Evolutionary conservation across 2,888 invertebrate species (phyloP).

Genomic region (Pycnomerus fuliginosus): DNA sequence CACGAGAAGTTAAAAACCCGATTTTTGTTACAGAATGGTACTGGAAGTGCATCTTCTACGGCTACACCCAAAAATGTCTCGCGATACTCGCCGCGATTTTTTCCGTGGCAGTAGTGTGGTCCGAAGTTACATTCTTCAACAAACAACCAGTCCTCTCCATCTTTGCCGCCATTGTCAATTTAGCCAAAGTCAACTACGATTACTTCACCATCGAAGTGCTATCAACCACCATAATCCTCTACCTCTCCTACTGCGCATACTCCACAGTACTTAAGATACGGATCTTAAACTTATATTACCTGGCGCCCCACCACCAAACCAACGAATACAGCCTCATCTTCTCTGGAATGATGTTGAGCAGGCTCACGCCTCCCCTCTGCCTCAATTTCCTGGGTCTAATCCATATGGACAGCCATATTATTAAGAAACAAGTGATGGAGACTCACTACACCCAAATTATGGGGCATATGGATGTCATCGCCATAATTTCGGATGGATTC

Average conservation of each 20-base stretch:
- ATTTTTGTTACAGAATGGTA: constrained; percentile 80
- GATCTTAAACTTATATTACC: constrained; percentile 93
- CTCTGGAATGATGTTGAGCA: constrained; percentile 96
- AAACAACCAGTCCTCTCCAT: constrained; percentile 89
- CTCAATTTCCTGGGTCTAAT: constrained; percentile 96
- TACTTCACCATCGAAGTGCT: constrained; percentile 94
- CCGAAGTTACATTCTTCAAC: constrained; percentile 97
- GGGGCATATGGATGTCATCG: constrained; percentile 99
- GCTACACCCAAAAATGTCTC: constrained; percentile 72
- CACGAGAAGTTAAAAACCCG: not conserved
- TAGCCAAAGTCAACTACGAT: constrained; percentile 79
- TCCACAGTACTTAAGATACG: constrained; percentile 96
- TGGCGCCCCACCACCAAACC: constrained; percentile 97
- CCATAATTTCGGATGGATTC: constrained; percentile 95
- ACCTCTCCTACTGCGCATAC: constrained; percentile 96
- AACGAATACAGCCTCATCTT: constrained; percentile 98
- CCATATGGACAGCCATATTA: constrained; percentile 96
- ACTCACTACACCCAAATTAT: constrained; percentile 97
- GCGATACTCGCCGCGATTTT: constrained; percentile 74
- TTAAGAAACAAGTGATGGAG: constrained; percentile 75
- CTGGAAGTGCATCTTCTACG: constrained; percentile 85
- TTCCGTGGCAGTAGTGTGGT: constrained; percentile 96
- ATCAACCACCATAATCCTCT: constrained; percentile 88
- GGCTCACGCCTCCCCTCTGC: constrained; percentile 97
- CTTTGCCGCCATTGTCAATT: constrained; percentile 90